Base-by-base conservation (phyloP, 2,888 invertebrate species). In the Octonoba sinensis region DNA sequence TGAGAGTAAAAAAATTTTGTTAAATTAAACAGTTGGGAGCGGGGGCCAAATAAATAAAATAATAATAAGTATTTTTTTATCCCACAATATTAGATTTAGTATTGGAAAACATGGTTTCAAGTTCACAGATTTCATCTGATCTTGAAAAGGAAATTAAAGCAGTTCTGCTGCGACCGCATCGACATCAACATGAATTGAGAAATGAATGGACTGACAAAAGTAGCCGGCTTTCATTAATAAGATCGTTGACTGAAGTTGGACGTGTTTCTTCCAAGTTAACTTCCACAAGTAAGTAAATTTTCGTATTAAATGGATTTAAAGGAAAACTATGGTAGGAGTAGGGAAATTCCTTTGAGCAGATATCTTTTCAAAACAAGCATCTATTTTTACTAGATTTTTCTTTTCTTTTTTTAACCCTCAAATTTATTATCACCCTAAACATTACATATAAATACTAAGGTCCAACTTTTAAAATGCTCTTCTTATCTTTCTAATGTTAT, bases 141-240 rank as follows among this genome's bases (percentile, higher is more conserved):
- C 51, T 65, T 8, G 71, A 66, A 62, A 70, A 64, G 13, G 72
- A 73, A 15, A 71, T 84, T 12, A 82, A 83, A 66, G 64, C 77
- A 64, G 65, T 79, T n/a, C 44, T 85, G 18, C 62, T 85, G 13
- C 66, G 78, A 20, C 83, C 82, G 4, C 85, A 85, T 60, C 83
- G 85, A 46, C 86, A 86, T 81, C 83, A 84, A 22, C 84, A 86
- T 76, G 85, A 86, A 54, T 47, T 83, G 13, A 78, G 71, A 20
- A 72, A 83, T 36, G 74, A 84, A n/a, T 83, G 76, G 69, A 59
- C 59, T 6, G 82, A 84, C 3, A 83, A 73, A 27, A 66, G 79
- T 15, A 66, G 75, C 18, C 27, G 79, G 12, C 20, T 83, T 22
- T 65, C 79, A 49, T 59, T 83, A 12, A 83, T 83, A 22, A 71